Evolutionary conservation across 1,140 invertebrate genomes (phyloP).

Genomic region (Oryctes rhinoceros): DNA sequence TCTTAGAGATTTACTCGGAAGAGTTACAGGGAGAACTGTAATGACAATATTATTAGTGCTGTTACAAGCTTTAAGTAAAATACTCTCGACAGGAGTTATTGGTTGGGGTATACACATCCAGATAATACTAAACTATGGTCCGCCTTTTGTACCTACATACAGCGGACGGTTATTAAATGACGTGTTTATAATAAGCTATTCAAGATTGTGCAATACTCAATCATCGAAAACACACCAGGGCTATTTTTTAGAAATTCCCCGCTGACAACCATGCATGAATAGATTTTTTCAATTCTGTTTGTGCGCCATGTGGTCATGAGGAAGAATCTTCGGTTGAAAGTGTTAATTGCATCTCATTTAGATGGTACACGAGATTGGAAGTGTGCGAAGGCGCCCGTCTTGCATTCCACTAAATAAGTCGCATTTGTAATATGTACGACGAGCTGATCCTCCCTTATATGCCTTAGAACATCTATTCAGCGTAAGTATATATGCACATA

Average conservation of each 20-base stretch:
- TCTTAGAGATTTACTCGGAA: too few species aligned
- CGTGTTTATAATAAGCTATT: neutral
- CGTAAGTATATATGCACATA: neutral
- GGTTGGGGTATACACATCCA: too few species aligned
- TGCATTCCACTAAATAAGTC: conserved; percentile 47
- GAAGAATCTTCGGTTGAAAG: conserved; percentile 46
- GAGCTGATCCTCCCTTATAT: conserved; percentile 28
- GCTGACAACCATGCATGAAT: neutral
- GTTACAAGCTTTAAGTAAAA: too few species aligned
- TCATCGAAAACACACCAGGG: conserved; percentile 3
- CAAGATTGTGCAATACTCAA: neutral
- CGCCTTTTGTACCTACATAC: too few species aligned
- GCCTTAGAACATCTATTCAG: neutral
- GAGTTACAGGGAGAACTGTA: too few species aligned
- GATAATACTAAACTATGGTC: too few species aligned
- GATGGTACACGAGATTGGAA: conserved; percentile 48
- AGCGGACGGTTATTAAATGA: neutral
- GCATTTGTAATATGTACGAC: conserved; percentile 24
- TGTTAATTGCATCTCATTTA: conserved; percentile 53
- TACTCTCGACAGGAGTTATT: too few species aligned
- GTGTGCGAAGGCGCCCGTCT: conserved; percentile 46
- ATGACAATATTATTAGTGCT: too few species aligned
- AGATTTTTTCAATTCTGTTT: conserved; percentile 19
- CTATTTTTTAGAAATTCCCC: neutral
- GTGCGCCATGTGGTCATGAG: conserved; percentile 29